These are phyloP conservation scores for Stenichneumon culpator DNA, from an alignment of 2,888 invertebrate species.

Conservation along the genomic window DNA sequence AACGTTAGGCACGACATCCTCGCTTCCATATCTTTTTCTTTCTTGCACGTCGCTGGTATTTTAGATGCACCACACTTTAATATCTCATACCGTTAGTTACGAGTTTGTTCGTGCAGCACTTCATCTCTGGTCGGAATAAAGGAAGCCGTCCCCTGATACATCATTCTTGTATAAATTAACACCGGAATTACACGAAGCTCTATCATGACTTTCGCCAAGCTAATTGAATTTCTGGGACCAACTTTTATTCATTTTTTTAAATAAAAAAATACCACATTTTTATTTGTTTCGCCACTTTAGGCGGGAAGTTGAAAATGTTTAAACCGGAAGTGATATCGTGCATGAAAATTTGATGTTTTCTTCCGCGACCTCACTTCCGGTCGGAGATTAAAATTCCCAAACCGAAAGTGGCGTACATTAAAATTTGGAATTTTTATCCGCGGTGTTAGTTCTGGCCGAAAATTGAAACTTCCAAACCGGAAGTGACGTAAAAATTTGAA, in stretches of 20 bases:
- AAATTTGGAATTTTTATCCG: too few relatives aligned
- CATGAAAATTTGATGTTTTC: too few relatives aligned
- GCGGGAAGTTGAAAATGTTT: background rate
- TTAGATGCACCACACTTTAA: slow-evolving; percentile 1
- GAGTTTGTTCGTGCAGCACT: background rate
- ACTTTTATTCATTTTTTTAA: background rate
- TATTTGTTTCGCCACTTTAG: too few relatives aligned
- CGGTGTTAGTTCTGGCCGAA: too few relatives aligned
- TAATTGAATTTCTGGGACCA: background rate
- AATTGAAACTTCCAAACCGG: too few relatives aligned
- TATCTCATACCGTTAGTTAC: background rate
- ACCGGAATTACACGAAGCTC: background rate
- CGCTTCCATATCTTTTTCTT: slow-evolving; percentile 36
- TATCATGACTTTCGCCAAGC: background rate
- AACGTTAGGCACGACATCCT: slow-evolving; percentile 47
- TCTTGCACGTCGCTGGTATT: slow-evolving; percentile 1
- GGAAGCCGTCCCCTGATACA: background rate
- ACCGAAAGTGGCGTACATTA: too few relatives aligned
- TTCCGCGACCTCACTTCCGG: too few relatives aligned
- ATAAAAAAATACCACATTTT: too few relatives aligned
- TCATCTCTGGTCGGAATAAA: background rate
- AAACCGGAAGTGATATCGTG: too few relatives aligned
- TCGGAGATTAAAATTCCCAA: too few relatives aligned
- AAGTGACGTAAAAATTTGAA: too few relatives aligned
- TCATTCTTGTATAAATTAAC: background rate